These are phyloP conservation scores for Nephrotoma flavescens DNA, from an alignment of 2,888 invertebrate genomes.

Conservation along the genomic window DNA sequence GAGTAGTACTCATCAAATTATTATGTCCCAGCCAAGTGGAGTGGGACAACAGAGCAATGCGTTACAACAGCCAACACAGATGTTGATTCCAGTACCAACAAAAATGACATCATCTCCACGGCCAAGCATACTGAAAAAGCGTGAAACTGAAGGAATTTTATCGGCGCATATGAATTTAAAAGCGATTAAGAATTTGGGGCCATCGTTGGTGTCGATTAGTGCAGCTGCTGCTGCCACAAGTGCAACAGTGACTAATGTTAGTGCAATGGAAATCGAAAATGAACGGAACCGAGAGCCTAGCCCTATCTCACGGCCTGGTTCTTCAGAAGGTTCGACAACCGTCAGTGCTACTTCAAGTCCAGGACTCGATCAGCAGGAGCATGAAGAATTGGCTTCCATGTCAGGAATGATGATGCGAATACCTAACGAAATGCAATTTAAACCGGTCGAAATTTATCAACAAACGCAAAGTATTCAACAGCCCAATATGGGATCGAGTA, in stretches of 20 bases:
- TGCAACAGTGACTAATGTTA: conserved; percentile 12
- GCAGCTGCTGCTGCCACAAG: conserved; percentile 12
- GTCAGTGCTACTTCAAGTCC: conserved; percentile 78
- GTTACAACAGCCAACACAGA: conserved; percentile 18
- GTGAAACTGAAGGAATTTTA: conserved; percentile 50
- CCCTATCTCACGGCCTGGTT: conserved; percentile 25
- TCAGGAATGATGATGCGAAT: conserved; percentile 20
- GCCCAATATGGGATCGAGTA: neutral
- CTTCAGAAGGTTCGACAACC: conserved; percentile 61
- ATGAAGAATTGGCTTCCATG: conserved; percentile 22
- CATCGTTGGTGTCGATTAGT: conserved; percentile 20
- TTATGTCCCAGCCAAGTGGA: conserved; percentile 18
- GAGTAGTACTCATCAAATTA: conserved; percentile 13
- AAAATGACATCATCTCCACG: conserved; percentile 22
- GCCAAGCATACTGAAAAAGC: conserved; percentile 70
- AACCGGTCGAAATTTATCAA: conserved; percentile 28
- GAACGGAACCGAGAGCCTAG: conserved; percentile 21
- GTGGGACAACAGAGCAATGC: conserved; percentile 9
- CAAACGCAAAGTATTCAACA: neutral
- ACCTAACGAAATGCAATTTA: conserved; percentile 25
- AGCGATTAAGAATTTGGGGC: conserved; percentile 44
- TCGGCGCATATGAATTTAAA: conserved; percentile 39
- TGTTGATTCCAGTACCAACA: conserved; percentile 23
- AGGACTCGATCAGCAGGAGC: conserved; percentile 41
- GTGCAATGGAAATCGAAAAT: neutral